Evolutionary conservation across 2,888 invertebrate genomes (phyloP).

Genomic region (Ferdinandea cuprea): DNA sequence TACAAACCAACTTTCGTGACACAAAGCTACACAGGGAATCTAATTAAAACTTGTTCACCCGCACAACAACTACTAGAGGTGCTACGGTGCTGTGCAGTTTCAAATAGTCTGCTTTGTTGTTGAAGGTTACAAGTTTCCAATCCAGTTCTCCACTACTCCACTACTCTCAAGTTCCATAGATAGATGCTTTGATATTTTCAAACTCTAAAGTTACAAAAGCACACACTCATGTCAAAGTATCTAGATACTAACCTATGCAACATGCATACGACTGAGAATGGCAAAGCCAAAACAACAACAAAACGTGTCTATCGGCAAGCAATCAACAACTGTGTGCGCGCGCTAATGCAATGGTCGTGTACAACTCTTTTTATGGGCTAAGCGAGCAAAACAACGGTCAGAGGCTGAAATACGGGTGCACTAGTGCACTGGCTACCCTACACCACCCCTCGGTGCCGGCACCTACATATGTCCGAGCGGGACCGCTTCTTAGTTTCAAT

Average conservation of each 20-base stretch:
- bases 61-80: slow-evolving; percentile 15
- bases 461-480: background rate
- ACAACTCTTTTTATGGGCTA: slow-evolving; percentile 63
- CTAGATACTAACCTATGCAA: slow-evolving; percentile 27
- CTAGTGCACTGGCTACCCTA: slow-evolving; percentile 21
- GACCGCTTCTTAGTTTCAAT: slow-evolving; percentile 28
- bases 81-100: slow-evolving; percentile 23
- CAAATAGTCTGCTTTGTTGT: slow-evolving; percentile 42
- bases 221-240: slow-evolving; percentile 18
- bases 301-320: slow-evolving; percentile 21
- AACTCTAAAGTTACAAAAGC: slow-evolving; percentile 26
- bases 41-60: slow-evolving; percentile 63
- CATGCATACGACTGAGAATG: slow-evolving; percentile 22
- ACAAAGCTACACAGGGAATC: slow-evolving; percentile 29
- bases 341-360: slow-evolving; percentile 63
- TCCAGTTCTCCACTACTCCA: slow-evolving; percentile 27
- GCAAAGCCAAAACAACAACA: slow-evolving; percentile 10
- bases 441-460: background rate
- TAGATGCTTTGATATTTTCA: slow-evolving; percentile 48
- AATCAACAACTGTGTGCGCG: slow-evolving; percentile 34
- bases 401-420: slow-evolving; percentile 71
- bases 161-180: background rate
- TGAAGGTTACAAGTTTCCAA: slow-evolving; percentile 55
- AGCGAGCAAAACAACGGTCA: slow-evolving; percentile 70
- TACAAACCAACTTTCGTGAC: slow-evolving; percentile 19